These are phyloP conservation scores for Gallinago media DNA, from an alignment of 2,113 vertebrate genomes.

Conservation along the genomic window DNA sequence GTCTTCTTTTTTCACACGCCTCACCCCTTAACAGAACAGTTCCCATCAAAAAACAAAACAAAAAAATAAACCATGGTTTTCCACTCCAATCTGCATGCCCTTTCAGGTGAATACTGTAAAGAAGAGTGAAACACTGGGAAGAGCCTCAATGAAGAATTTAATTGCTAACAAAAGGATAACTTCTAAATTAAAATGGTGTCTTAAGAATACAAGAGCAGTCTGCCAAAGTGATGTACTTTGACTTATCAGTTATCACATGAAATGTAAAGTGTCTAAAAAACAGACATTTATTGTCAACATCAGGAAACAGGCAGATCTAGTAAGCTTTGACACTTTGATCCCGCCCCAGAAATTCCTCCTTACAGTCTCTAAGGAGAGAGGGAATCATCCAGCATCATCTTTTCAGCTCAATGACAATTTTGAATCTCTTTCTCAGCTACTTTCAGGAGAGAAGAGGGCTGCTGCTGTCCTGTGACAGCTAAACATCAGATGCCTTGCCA, in stretches of 20 bases:
- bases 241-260: neutral
- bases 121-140: neutral
- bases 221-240: neutral
- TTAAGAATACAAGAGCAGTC: neutral
- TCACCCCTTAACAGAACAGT: slow-evolving; percentile 82
- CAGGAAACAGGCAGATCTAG: neutral
- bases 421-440: neutral
- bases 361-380: neutral
- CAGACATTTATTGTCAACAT: neutral
- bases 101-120: neutral
- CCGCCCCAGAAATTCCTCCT: neutral
- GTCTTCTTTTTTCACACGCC: slow-evolving; percentile 93
- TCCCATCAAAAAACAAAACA: slow-evolving; percentile 51
- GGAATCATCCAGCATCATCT: neutral
- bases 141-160: neutral
- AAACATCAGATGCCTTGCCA: neutral
- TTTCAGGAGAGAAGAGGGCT: neutral
- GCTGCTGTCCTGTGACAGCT: neutral
- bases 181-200: neutral
- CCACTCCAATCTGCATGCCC: slow-evolving; percentile 2
- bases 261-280: neutral
- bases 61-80: slow-evolving; percentile 57
- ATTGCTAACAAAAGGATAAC: neutral
- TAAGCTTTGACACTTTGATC: neutral
- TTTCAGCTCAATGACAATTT: neutral